Percentiles rank a stretch among this genome's conserved stretches.
phyloP scores from a whole-genome alignment of 2,888 invertebrate genomes.

The Callyntrura sp. region DNA sequence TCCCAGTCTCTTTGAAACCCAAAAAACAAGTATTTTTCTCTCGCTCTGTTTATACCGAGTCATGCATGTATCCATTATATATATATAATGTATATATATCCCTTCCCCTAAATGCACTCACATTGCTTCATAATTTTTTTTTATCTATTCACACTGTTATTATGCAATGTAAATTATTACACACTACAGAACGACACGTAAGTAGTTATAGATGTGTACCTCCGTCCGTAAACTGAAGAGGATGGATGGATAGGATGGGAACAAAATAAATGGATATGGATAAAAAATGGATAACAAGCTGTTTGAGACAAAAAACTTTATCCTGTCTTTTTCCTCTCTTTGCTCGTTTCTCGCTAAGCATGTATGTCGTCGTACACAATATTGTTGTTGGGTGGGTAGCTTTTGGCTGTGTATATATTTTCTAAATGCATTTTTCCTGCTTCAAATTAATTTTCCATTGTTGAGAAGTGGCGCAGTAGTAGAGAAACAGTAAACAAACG shows the following conservation, averaged over 20 bases:
- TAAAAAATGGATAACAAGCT: constrained; percentile 41
- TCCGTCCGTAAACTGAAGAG: background rate
- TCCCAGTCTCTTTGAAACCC: constrained; percentile 20
- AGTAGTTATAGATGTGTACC: no score
- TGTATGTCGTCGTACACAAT: background rate
- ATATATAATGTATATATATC: background rate
- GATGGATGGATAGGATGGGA: background rate
- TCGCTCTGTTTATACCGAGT: constrained; percentile 27
- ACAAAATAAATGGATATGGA: constrained; percentile 29
- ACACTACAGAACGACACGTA: background rate
- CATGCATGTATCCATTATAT: background rate
- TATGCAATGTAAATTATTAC: constrained; percentile 51
- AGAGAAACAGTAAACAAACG: background rate
- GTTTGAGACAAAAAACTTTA: constrained; percentile 34
- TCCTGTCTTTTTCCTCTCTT: constrained; percentile 38
- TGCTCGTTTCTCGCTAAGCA: background rate
- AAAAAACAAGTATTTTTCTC: background rate
- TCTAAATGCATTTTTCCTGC: background rate
- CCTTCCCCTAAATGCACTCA: background rate
- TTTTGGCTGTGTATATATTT: background rate
- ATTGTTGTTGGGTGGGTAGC: background rate
- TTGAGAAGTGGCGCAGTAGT: background rate
- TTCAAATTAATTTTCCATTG: background rate
- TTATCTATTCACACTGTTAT: constrained; percentile 8
- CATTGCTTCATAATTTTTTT: constrained; percentile 1